Evolutionary conservation across 1,140 invertebrate species (phyloP).

Genomic region (Panulirus ornatus): DNA sequence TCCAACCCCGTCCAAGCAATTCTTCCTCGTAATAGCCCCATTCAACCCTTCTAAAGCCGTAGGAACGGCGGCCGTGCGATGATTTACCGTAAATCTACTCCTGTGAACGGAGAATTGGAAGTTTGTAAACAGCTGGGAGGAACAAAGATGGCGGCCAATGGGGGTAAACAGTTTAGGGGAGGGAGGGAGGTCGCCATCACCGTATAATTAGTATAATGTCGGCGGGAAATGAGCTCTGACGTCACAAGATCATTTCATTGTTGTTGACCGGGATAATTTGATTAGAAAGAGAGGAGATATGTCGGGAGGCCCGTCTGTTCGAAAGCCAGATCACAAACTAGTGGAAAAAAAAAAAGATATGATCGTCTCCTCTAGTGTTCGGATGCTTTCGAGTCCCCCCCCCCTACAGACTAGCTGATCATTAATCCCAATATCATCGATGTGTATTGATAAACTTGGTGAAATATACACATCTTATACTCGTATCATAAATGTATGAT

Average conservation of each 20-base stretch:
- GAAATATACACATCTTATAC: too few species aligned
- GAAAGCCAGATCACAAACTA: too few species aligned
- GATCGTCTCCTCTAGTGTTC: too few species aligned
- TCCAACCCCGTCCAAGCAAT: neutral
- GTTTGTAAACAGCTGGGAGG: neutral
- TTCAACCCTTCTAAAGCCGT: neutral
- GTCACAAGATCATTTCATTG: slow-evolving; percentile 47
- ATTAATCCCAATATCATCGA: too few species aligned
- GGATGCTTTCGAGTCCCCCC: too few species aligned
- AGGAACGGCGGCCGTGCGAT: neutral
- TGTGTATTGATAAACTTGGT: too few species aligned
- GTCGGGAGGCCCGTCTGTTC: too few species aligned
- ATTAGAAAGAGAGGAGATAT: slow-evolving; percentile 34
- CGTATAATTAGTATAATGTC: slow-evolving; percentile 40
- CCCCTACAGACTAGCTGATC: too few species aligned
- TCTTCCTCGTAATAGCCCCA: neutral
- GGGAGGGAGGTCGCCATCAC: neutral
- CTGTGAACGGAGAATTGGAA: neutral
- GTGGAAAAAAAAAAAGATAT: too few species aligned
- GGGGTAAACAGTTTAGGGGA: neutral
- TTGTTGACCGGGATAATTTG: slow-evolving; percentile 44
- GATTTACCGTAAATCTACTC: neutral
- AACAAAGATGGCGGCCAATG: neutral
- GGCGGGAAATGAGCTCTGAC: slow-evolving; percentile 49
- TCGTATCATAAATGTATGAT: too few species aligned